Base-by-base conservation (phyloP, 2,113 vertebrate genomes). In the Osmerus eperlanus region DNA sequence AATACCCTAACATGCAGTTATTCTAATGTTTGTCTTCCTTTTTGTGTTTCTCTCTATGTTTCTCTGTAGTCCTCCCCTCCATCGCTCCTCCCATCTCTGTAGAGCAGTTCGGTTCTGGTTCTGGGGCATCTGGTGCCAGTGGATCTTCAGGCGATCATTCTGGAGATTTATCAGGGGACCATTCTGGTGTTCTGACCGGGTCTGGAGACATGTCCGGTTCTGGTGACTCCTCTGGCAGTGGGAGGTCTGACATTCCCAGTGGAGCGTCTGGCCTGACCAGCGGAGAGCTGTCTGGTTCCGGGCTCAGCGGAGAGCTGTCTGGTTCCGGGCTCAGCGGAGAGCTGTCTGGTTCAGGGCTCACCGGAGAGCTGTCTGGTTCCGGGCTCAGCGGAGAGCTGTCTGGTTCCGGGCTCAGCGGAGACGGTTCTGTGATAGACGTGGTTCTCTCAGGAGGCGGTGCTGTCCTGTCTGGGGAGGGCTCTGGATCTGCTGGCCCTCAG, bases 51-150 rank as follows among this genome's bases (percentile, higher is more conserved):
- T 47, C 12, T 14, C 51, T 25, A 4, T 19, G 9, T 1, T 15
- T n/a, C 47, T 69, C 5, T 68, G 62, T 65, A 96, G 95, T 67
- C 65, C 73, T 71, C 63, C 91, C 92, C 61, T 78, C 92, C 61
- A 87, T 86, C 1, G 81, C 90, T 80, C 77, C 88, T 79, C 86
- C 94, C 47, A 78, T 90, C 14, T 19, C 55, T 25, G 86, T 0
- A 77, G 91, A 88, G 76, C 58, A 58, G 53, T 87, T 90, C 0
- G 90, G 78, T 25, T 86, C 85, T 28, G 90, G 88, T 23, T 84
- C 81, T 67, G 81, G 77, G 28, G 47, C 23, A 51, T 83, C 85
- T 74, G 85, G 74, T 2, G 67, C 59, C 72, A 76, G 67, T 66
- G 64, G 67, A 0, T 21, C 47, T 36, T 66, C 61, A 63, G 70